phyloP scores from a whole-genome alignment of 2,888 invertebrate species.

The Acleris sparsana region DNA sequence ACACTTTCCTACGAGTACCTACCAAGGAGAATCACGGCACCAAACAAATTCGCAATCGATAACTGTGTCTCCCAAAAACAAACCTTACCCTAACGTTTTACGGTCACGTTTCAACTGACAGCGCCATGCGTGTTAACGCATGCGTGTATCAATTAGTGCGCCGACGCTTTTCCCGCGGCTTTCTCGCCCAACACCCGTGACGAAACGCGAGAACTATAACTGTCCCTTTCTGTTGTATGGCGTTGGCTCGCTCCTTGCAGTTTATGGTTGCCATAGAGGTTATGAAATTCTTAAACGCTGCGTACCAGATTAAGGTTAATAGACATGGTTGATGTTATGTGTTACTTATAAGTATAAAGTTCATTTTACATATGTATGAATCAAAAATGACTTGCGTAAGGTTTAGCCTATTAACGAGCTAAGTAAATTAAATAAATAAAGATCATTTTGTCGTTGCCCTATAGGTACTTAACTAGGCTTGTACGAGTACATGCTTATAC shows the following conservation, averaged over 20 bases:
- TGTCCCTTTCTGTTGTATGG: conserved; percentile 30
- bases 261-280: conserved; percentile 6
- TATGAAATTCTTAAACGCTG: conserved; percentile 23
- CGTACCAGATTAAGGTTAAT: conserved; percentile 23
- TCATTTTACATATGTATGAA: background rate
- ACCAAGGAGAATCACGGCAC: conserved; percentile 9
- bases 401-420: too few species aligned
- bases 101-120: conserved; percentile 17
- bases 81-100: conserved; percentile 6
- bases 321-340: background rate
- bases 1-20: conserved; percentile 17
- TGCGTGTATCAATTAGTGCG: conserved; percentile 35
- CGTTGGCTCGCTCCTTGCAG: conserved; percentile 11
- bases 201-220: conserved; percentile 29
- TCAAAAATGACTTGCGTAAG: too few species aligned
- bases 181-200: conserved; percentile 35
- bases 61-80: conserved; percentile 6
- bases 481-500: too few species aligned
- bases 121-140: conserved; percentile 29
- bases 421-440: too few species aligned
- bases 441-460: too few species aligned
- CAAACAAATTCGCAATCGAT: conserved; percentile 4
- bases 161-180: conserved; percentile 33
- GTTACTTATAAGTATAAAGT: background rate
- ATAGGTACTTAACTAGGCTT: too few species aligned